Conservation (phyloP, 2,113 vertebrate genomes). For the Phalacrocorax carbo region DNA sequence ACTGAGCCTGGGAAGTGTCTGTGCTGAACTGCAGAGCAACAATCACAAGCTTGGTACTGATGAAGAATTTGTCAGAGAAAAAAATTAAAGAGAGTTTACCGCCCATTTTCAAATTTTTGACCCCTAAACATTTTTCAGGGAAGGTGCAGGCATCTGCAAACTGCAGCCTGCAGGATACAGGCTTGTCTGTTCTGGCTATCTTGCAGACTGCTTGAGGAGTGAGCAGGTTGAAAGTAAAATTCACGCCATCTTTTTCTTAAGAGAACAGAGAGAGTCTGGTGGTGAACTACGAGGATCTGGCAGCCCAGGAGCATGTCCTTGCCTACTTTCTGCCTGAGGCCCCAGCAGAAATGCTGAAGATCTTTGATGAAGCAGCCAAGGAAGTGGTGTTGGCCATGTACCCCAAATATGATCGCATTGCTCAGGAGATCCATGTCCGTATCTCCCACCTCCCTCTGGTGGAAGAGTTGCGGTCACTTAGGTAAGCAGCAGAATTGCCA, state of each 20-base stretch:
- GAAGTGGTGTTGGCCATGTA: constrained; percentile 98
- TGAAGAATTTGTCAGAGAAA: not conserved
- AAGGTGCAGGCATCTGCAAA: not conserved
- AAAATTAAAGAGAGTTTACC: not conserved
- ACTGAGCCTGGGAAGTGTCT: not conserved
- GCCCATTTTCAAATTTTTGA: not conserved
- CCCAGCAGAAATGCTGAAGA: constrained; percentile 93
- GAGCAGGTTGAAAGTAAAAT: not conserved
- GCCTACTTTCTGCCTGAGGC: constrained; percentile 97
- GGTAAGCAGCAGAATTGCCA: constrained; percentile 68
- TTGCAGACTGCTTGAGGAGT: not conserved
- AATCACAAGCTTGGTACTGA: not conserved
- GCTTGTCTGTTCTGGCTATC: not conserved
- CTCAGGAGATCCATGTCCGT: constrained; percentile 91
- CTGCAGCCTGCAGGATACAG: not conserved
- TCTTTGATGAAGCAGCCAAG: constrained; percentile 94
- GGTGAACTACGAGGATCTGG: constrained; percentile 95
- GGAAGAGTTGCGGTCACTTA: constrained; percentile 91
- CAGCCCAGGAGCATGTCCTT: constrained; percentile 91
- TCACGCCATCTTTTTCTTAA: constrained; percentile 15
- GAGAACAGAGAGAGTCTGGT: constrained; percentile 96
- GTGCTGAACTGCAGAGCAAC: not conserved
- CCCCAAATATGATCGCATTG: constrained; percentile 94
- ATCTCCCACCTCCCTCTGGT: constrained; percentile 95
- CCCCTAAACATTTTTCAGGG: not conserved